These are phyloP conservation scores for Channa argus DNA, from an alignment of 2,113 vertebrate genomes.

Conservation along the genomic window DNA sequence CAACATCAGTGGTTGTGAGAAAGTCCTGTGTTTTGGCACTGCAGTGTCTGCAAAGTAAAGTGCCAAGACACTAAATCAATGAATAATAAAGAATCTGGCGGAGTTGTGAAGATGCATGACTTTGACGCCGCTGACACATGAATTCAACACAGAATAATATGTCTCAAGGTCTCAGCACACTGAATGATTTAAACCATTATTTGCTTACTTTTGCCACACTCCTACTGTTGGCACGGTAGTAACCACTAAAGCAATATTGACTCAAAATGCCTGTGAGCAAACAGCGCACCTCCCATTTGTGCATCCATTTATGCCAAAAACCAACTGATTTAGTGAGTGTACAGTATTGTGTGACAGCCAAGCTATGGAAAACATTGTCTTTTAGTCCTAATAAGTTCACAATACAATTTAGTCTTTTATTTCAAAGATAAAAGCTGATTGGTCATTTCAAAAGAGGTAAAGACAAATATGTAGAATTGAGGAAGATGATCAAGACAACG, in stretches of 20 bases:
- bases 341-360: constrained; percentile 22
- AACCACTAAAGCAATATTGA: constrained; percentile 63
- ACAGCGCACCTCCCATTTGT: constrained; percentile 50
- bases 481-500: constrained; percentile 13
- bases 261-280: constrained; percentile 48
- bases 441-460: not conserved
- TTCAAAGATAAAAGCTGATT: not conserved
- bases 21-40: not conserved
- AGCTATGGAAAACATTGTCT: constrained; percentile 8
- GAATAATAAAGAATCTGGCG: not conserved
- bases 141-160: constrained; percentile 32
- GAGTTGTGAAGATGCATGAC: not conserved
- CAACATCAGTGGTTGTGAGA: not conserved
- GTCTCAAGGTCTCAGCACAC: constrained; percentile 36
- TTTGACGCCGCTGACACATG: constrained; percentile 19
- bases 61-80: no score
- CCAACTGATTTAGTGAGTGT: not conserved
- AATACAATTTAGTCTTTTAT: constrained; percentile 2
- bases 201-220: constrained; percentile 41
- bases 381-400: not conserved
- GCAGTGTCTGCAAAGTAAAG: no score
- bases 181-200: constrained; percentile 45
- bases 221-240: constrained; percentile 42
- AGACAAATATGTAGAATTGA: constrained; percentile 5
- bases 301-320: constrained; percentile 34